phyloP scores from a whole-genome alignment of 2,888 invertebrate species.

The Laothoe populi region DNA sequence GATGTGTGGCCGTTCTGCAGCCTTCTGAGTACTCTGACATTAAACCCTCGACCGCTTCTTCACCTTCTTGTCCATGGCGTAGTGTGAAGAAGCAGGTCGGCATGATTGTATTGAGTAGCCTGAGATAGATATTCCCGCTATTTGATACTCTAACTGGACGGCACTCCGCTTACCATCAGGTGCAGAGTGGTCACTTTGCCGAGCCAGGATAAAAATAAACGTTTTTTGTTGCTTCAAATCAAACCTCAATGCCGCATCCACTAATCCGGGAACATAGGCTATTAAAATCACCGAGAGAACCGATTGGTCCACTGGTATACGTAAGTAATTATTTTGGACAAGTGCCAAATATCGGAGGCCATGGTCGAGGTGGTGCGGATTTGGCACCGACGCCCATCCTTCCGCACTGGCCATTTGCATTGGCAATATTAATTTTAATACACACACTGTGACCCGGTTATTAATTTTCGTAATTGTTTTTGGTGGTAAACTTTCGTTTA shows the following conservation, averaged over 20 bases:
- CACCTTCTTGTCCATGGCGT: too few relatives aligned
- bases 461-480: slow-evolving; percentile 5
- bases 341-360: slow-evolving; percentile 70
- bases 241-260: slow-evolving; percentile 46
- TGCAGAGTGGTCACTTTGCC: too few relatives aligned
- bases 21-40: too few relatives aligned
- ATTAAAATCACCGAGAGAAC: not conserved
- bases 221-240: not conserved
- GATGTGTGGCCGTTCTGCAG: too few relatives aligned
- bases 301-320: slow-evolving; percentile 63
- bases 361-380: slow-evolving; percentile 60
- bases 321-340: slow-evolving; percentile 81
- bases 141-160: too few relatives aligned
- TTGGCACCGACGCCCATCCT: slow-evolving; percentile 54
- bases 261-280: not conserved
- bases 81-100: too few relatives aligned
- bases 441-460: slow-evolving; percentile 5
- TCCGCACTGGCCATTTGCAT: slow-evolving; percentile 19
- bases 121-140: too few relatives aligned
- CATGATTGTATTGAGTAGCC: too few relatives aligned
- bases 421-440: slow-evolving; percentile 21
- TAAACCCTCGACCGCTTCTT: too few relatives aligned
- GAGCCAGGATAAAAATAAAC: too few relatives aligned
- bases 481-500: too few relatives aligned
- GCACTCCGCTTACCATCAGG: too few relatives aligned